phyloP scores from a whole-genome alignment of 2,113 vertebrate species.

The Hoplias malabaricus region DNA sequence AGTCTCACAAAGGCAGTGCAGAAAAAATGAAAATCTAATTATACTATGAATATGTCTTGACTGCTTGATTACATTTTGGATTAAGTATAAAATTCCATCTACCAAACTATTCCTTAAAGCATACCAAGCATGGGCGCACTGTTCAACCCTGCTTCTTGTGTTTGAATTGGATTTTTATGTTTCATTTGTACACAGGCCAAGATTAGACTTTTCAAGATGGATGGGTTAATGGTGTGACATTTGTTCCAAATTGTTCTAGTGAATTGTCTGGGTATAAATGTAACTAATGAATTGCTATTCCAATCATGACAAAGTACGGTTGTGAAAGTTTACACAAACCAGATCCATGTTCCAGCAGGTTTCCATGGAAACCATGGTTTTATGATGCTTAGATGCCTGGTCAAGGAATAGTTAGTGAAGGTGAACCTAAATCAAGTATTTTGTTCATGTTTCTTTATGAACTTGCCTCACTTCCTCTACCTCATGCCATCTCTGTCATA shows the following conservation, averaged over 20 bases:
- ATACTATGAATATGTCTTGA: no score
- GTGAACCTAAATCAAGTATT: no score
- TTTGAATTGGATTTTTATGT: neutral
- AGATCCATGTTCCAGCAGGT: neutral
- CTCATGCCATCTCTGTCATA: neutral
- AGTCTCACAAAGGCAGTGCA: no score
- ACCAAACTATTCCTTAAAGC: neutral
- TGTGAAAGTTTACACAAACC: neutral
- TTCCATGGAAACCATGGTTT: neutral
- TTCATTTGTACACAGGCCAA: neutral
- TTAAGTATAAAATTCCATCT: no score
- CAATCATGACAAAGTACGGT: neutral
- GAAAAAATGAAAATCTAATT: no score
- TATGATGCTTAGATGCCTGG: neutral
- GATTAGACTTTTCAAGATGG: neutral
- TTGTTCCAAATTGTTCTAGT: neutral
- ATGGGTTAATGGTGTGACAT: neutral
- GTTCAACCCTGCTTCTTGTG: neutral
- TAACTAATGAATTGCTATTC: neutral
- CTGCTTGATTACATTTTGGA: no score
- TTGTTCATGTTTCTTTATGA: neutral
- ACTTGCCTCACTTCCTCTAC: neutral
- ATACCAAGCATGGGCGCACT: neutral
- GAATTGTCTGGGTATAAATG: neutral
- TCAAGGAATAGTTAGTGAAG: neutral